A percentile compares a stretch with the other conserved stretches of the same genome.
phyloP scores from a whole-genome alignment of 2,797 vertebrate species.

The Tokudaia tokunoshimensis region DNA sequence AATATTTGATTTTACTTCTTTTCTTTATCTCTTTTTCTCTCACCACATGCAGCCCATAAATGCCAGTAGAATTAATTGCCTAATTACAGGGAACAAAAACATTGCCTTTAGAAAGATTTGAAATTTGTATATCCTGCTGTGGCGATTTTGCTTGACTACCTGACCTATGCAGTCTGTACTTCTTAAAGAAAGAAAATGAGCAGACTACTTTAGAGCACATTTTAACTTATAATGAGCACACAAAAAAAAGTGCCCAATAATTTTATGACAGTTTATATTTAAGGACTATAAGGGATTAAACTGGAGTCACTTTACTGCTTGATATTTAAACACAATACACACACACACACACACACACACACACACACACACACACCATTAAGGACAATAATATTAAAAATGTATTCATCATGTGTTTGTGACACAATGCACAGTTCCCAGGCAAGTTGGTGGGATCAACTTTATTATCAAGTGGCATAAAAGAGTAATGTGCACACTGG shows the following conservation, averaged over 20 bases:
- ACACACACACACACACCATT: neutral
- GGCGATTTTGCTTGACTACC: conserved; percentile 68
- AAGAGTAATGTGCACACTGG: neutral
- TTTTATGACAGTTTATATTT: conserved; percentile 66
- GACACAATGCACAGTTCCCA: neutral
- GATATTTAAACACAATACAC: neutral
- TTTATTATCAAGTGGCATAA: neutral
- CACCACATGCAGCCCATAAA: conserved; percentile 74
- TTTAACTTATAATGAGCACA: conserved; percentile 60
- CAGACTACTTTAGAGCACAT: neutral
- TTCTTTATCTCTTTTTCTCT: conserved; percentile 74
- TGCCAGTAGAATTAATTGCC: conserved; percentile 82
- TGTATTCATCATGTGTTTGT: conserved; percentile 5
- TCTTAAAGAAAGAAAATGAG: conserved; percentile 68
- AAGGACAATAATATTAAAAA: neutral
- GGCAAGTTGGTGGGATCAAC: neutral
- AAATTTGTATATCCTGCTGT: conserved; percentile 77
- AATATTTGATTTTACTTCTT: conserved; percentile 79
- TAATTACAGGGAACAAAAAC: conserved; percentile 81
- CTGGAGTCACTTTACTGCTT: neutral
- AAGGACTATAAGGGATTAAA: neutral
- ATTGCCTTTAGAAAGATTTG: conserved; percentile 79
- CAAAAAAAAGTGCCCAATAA: conserved; percentile 29
- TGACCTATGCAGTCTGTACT: conserved; percentile 57
- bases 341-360: neutral